phyloP scores from a whole-genome alignment of 2,797 vertebrate species.

The Cynopterus sphinx region DNA sequence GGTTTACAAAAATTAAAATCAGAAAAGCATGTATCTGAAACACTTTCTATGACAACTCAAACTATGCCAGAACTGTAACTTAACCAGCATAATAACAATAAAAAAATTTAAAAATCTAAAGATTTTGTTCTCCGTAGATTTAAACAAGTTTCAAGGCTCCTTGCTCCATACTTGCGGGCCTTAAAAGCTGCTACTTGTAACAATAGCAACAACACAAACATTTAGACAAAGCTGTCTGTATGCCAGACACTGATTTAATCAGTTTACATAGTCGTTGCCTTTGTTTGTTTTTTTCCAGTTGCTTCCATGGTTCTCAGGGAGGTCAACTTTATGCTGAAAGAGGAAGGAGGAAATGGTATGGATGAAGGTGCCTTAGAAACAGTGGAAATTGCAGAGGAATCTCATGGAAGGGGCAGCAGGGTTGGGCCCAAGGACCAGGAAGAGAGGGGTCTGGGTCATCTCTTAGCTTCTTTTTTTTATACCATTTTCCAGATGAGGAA shows the following conservation, averaged over 20 bases:
- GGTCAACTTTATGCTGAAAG: neutral
- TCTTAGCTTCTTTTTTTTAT: neutral
- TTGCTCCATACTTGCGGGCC: fast-evolving
- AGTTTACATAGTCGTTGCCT: neutral
- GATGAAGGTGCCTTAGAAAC: neutral
- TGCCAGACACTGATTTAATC: too few relatives aligned
- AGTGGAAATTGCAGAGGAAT: neutral
- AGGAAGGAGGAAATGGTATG: neutral
- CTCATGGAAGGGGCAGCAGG: neutral
- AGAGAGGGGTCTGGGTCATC: neutral
- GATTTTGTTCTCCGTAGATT: neutral
- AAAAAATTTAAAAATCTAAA: neutral
- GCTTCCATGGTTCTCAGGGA: neutral
- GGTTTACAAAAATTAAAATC: neutral
- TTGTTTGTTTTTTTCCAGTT: neutral
- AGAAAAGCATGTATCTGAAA: neutral
- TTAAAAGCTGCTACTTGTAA: neutral
- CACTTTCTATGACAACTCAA: neutral
- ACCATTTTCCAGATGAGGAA: neutral
- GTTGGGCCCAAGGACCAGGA: neutral
- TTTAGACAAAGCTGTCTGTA: neutral
- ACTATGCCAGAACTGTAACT: neutral
- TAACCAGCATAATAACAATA: neutral
- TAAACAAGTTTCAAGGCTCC: neutral
- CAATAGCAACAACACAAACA: too few relatives aligned